Evolutionary conservation across 2,797 vertebrate genomes (phyloP), one percentile per base, ranked within the genome.

Genomic region (Molossus alvarezi): DNA sequence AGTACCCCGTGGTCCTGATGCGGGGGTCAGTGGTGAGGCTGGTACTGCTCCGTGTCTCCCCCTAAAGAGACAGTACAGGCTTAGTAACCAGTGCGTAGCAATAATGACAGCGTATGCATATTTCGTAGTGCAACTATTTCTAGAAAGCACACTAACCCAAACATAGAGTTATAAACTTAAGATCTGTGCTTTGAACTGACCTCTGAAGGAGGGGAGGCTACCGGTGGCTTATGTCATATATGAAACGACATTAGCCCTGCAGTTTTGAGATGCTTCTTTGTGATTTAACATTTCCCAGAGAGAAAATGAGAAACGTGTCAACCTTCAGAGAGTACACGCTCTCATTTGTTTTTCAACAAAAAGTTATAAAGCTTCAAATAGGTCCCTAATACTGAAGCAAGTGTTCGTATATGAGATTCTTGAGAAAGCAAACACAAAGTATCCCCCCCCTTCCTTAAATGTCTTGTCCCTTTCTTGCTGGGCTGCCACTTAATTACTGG

Each of bases 41-140:
- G 7, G 15, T 1, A 9, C 11, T 5, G 1, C 29, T n/a, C 14
- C 9, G 1, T 6, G 5, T 11, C 6, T 33, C 4, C 41, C 65
- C 62, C 25, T 29, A 11, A 67, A 20, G 60, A 76, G 3, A 58
- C 4, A 0, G 0, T 14, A 15, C 17, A 5, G 57, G 10, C 60
- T 60, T 51, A 8, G n/a, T 11, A 14, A 4, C 41, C 41, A 51
- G 9, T 5, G 14, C 5, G 21, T 33, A 5, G 10, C 25, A n/a
- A 18, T 64, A 29, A 58, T 55, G 23, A 7, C 12, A 45, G 6
- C 1, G 12, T 18, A 27, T 3, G 17, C 9, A 20, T 14, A 57
- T 58, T 71, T 25, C 9, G 10, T 5, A 12, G 17, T 10, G 3
- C 8, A 10, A 14, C 45, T 53, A n/a, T n/a, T n/a, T 48, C 51